Conservation (phyloP, 2,888 invertebrate species). For the Dione vanillae region DNA sequence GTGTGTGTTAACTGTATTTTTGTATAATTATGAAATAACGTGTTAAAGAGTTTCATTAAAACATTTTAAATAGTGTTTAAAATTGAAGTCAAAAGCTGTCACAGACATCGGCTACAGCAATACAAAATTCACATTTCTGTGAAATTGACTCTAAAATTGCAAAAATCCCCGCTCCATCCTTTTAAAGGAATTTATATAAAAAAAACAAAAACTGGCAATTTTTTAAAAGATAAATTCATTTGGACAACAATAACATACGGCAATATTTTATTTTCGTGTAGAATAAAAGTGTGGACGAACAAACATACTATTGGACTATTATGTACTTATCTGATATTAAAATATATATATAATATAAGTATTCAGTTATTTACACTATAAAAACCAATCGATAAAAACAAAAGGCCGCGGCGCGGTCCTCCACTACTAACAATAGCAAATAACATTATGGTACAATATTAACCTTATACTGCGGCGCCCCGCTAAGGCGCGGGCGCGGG, state of each 20-base stretch:
- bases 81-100: slow-evolving; percentile 17
- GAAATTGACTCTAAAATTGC: slow-evolving; percentile 65
- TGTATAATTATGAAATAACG: slow-evolving; percentile 1
- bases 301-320: slow-evolving; percentile 79
- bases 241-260: slow-evolving; percentile 80
- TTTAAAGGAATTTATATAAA: slow-evolving; percentile 50
- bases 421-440: slow-evolving; percentile 50
- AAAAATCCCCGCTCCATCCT: slow-evolving; percentile 41
- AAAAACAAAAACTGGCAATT: slow-evolving; percentile 59
- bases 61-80: slow-evolving; percentile 4
- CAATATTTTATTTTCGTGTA: slow-evolving; percentile 71
- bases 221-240: slow-evolving; percentile 66
- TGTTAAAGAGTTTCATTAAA: too few relatives aligned
- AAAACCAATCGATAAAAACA: slow-evolving; percentile 62
- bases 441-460: slow-evolving; percentile 48
- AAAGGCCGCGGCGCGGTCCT: slow-evolving; percentile 50
- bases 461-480: slow-evolving; percentile 35
- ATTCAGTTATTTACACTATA: slow-evolving; percentile 71
- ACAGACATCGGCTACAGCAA: neutral
- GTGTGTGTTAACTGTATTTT: too few relatives aligned
- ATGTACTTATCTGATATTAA: slow-evolving; percentile 71
- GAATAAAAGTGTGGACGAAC: slow-evolving; percentile 81
- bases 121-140: slow-evolving; percentile 60
- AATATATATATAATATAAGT: slow-evolving; percentile 60
- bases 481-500: slow-evolving; percentile 49